Evolutionary conservation across 35 echinoderm and acorn worm genomes (phyloP).

Genomic region (Lytechinus variegatus): DNA sequence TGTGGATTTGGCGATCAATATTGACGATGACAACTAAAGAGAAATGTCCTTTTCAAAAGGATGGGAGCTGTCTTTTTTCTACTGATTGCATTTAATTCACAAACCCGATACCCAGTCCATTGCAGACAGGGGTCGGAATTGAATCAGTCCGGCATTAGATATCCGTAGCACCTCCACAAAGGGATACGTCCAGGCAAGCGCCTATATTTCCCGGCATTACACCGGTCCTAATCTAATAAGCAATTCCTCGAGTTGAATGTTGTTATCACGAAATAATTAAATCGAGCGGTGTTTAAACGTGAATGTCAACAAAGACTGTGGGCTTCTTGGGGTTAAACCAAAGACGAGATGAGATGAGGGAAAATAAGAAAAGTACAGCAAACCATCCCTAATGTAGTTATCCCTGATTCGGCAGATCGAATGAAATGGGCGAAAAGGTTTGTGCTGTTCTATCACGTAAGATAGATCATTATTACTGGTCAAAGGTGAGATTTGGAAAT

Average conservation of each 20-base stretch:
- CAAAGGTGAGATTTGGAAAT: neutral
- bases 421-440: neutral
- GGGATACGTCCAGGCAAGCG: neutral
- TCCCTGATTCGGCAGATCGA: neutral
- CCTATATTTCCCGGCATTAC: neutral
- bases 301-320: constrained; percentile 1
- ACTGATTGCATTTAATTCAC: constrained; percentile 1
- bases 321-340: neutral
- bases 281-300: constrained; percentile 2
- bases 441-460: neutral
- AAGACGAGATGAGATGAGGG: neutral
- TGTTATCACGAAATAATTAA: constrained; percentile 6
- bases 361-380: neutral
- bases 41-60: neutral
- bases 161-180: neutral
- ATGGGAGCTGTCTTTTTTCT: neutral
- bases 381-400: neutral
- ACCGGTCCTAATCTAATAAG: neutral
- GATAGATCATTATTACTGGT: neutral
- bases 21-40: neutral
- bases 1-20: neutral
- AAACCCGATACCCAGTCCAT: neutral
- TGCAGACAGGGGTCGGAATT: neutral
- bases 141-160: neutral
- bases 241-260: neutral